phyloP scores from a whole-genome alignment of 2,888 invertebrate genomes.

The Agrochola lota region DNA sequence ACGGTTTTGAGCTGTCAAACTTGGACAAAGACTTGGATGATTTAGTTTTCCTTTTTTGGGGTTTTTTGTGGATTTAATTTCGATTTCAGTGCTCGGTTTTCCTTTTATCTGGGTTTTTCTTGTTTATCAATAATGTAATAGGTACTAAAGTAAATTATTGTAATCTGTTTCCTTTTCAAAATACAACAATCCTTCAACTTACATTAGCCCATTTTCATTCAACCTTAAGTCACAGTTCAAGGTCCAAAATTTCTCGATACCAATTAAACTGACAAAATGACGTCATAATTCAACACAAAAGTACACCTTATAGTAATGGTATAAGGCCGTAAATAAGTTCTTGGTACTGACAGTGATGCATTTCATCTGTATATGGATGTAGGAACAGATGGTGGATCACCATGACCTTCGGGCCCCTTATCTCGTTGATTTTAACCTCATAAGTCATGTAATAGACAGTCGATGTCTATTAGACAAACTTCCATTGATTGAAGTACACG shows the following conservation, averaged over 20 bases:
- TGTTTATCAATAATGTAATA: not conserved
- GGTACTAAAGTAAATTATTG: not conserved
- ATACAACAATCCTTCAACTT: slow-evolving; percentile 45
- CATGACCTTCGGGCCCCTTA: slow-evolving; percentile 80
- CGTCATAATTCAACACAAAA: slow-evolving; percentile 56
- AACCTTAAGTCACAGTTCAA: slow-evolving; percentile 65
- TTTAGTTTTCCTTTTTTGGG: not conserved
- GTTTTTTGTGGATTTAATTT: too few species aligned
- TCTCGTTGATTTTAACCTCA: slow-evolving; percentile 68
- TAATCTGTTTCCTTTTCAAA: slow-evolving; percentile 11
- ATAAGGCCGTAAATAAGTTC: slow-evolving; percentile 59
- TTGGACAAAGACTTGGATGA: not conserved
- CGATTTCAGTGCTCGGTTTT: not conserved
- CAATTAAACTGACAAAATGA: slow-evolving; percentile 61
- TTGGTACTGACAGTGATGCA: slow-evolving; percentile 61
- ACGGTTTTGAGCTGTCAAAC: slow-evolving; percentile 1
- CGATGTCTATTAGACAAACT: slow-evolving; percentile 52
- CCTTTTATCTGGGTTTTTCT: not conserved
- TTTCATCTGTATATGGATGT: slow-evolving; percentile 68
- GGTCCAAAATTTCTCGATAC: slow-evolving; percentile 58
- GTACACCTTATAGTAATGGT: slow-evolving; percentile 40
- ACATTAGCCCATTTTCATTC: slow-evolving; percentile 60
- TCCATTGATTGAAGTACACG: slow-evolving; percentile 55
- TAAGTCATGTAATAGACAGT: slow-evolving; percentile 61
- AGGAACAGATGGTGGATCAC: slow-evolving; percentile 81